These are phyloP conservation scores for Stenchaetothrips biformis DNA, from an alignment of 2,888 invertebrate species.

Conservation along the genomic window DNA sequence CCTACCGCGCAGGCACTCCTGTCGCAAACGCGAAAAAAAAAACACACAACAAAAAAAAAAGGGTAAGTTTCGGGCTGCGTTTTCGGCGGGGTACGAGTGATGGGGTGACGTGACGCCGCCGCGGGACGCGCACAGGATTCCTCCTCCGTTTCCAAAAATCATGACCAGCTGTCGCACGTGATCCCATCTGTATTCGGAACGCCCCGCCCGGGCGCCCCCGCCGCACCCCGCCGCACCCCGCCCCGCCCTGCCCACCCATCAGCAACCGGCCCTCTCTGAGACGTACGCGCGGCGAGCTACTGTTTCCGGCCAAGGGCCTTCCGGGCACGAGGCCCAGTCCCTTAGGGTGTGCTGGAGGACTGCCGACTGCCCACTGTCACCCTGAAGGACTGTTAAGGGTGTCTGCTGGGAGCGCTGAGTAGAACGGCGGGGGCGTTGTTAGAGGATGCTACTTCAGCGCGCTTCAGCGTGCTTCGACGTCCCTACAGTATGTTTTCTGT, in stretches of 20 bases:
- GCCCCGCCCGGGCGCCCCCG: not conserved
- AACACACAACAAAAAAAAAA: not conserved
- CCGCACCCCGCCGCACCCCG: conserved; percentile 12
- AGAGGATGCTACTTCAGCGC: no score
- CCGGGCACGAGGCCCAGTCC: not conserved
- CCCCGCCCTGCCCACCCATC: conserved; percentile 29
- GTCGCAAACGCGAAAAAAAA: no score
- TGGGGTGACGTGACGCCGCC: not conserved
- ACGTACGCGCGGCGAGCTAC: conserved; percentile 1
- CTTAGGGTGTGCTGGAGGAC: no score
- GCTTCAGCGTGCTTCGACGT: no score
- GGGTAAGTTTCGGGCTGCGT: no score
- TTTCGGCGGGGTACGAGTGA: not conserved
- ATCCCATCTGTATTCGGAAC: conserved; percentile 21
- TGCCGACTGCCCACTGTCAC: no score
- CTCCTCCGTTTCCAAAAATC: conserved; percentile 10
- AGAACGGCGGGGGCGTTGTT: no score
- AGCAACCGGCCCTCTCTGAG: conserved; percentile 15
- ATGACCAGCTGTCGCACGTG: conserved; percentile 24
- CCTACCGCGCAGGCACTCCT: no score
- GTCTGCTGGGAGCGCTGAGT: no score
- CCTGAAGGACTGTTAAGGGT: no score
- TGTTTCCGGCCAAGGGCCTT: not conserved
- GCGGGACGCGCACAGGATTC: not conserved
- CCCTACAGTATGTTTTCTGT: no score